Conservation (phyloP, 2,797 vertebrate species). For the Simalia tracyae region DNA sequence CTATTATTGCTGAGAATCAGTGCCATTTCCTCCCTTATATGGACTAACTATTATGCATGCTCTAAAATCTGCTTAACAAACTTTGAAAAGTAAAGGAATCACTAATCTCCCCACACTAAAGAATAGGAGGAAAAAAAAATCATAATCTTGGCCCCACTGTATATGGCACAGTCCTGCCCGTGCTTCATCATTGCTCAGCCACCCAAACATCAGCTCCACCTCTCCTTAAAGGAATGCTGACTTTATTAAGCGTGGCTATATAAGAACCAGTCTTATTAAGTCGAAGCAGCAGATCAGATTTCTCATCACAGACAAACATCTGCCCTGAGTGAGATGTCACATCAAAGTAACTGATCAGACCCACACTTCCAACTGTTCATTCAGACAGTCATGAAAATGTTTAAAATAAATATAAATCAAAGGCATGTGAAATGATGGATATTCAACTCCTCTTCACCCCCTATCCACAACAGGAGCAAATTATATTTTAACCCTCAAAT, state of each 20-base stretch:
- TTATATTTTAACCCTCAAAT: constrained; percentile 11
- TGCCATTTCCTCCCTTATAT: neutral
- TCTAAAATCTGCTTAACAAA: neutral
- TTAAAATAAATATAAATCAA: neutral
- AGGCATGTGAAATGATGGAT: neutral
- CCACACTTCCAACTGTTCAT: neutral
- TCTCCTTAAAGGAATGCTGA: neutral
- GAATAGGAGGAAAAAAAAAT: neutral
- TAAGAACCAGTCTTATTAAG: neutral
- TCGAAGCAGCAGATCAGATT: neutral
- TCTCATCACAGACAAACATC: neutral
- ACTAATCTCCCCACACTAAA: neutral
- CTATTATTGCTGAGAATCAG: neutral
- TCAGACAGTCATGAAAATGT: neutral
- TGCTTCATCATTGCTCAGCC: neutral
- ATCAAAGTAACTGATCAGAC: neutral
- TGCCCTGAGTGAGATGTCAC: neutral
- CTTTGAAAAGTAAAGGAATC: neutral
- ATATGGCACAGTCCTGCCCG: neutral
- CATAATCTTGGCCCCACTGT: neutral
- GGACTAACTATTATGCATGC: neutral
- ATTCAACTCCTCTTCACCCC: neutral
- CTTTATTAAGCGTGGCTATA: neutral
- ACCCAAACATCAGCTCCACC: neutral
- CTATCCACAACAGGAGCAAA: neutral